Conservation (phyloP, 2,113 vertebrate genomes). For the Larimichthys crocea region DNA sequence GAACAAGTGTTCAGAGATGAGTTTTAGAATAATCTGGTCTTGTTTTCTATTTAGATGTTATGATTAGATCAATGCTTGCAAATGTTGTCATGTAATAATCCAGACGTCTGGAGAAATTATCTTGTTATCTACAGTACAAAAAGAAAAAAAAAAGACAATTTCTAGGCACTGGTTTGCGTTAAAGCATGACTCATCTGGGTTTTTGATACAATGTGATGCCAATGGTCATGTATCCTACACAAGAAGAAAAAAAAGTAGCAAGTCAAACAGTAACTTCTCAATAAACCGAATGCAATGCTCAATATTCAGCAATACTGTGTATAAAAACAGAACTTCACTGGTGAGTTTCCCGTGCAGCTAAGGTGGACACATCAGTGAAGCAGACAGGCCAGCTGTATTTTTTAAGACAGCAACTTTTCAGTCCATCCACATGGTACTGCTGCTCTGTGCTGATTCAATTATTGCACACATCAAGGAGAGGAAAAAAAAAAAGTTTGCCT, state of each 20-base stretch:
- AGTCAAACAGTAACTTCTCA: conserved; percentile 60
- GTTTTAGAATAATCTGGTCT: conserved; percentile 71
- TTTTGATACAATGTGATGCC: conserved; percentile 72
- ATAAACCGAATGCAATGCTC: conserved; percentile 69
- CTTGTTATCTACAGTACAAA: conserved; percentile 66
- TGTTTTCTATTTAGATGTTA: conserved; percentile 76
- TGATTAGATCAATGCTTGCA: conserved; percentile 79
- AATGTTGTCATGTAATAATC: conserved; percentile 77
- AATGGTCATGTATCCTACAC: conserved; percentile 56
- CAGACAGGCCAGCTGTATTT: conserved; percentile 61
- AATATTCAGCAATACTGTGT: conserved; percentile 82
- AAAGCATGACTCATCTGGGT: conserved; percentile 73
- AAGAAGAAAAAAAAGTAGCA: conserved; percentile 52
- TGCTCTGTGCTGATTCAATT: conserved; percentile 55
- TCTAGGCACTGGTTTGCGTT: conserved; percentile 65
- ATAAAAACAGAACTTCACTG: conserved; percentile 58
- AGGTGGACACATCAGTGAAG: conserved; percentile 31
- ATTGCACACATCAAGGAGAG: conserved; percentile 27
- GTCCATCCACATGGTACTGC: conserved; percentile 41
- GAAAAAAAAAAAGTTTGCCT: conserved; percentile 8
- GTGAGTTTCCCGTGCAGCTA: conserved; percentile 25
- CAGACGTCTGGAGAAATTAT: conserved; percentile 64
- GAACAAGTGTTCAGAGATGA: conserved; percentile 52
- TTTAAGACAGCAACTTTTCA: conserved; percentile 60
- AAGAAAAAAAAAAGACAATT: conserved; percentile 36